Conservation (phyloP, 2,797 vertebrate genomes). For the Poecilia picta region DNA sequence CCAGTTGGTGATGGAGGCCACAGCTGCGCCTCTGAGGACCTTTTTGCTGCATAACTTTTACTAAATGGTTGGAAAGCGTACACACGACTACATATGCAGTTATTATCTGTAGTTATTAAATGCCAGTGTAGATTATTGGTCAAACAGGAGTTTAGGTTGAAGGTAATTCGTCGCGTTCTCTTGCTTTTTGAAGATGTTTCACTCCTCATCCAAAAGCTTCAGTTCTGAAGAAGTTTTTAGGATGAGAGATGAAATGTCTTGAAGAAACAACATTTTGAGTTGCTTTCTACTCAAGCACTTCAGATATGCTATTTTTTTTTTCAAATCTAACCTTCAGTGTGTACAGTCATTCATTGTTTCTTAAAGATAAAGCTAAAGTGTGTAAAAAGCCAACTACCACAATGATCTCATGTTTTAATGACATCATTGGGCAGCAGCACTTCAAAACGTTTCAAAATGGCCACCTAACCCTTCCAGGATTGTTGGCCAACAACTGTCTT, state of each 20-base stretch:
- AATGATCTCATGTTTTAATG: background rate
- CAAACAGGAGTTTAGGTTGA: background rate
- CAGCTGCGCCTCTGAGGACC: slow-evolving; percentile 32
- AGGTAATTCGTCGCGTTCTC: background rate
- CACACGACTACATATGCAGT: background rate
- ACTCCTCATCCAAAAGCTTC: background rate
- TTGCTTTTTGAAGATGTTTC: background rate
- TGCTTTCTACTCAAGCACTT: background rate
- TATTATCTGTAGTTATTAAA: background rate
- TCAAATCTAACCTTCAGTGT: background rate
- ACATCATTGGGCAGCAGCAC: background rate
- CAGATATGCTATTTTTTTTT: background rate
- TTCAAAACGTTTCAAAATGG: background rate
- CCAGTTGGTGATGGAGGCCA: slow-evolving; percentile 55
- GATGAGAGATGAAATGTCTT: background rate
- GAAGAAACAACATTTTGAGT: background rate
- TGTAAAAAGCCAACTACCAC: background rate
- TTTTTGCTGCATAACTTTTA: background rate
- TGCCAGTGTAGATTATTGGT: background rate
- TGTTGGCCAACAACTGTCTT: background rate
- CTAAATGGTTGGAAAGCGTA: background rate
- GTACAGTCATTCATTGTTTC: background rate
- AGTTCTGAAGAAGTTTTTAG: background rate
- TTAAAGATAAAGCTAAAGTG: background rate
- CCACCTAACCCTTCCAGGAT: background rate